Evolutionary conservation across 1,140 invertebrate genomes (phyloP).

Genomic region (Lamellibrachia luymesi): DNA sequence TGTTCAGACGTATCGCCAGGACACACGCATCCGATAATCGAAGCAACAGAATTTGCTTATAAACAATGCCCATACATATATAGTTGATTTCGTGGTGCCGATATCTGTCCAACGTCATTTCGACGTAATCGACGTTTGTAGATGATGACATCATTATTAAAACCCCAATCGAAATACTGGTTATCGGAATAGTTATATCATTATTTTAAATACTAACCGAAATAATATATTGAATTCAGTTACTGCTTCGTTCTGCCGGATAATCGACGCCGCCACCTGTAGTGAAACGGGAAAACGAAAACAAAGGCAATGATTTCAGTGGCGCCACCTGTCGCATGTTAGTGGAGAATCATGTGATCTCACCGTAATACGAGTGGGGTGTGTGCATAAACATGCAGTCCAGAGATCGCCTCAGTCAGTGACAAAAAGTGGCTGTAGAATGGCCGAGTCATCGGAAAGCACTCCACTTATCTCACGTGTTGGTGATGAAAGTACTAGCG

Average conservation of each 20-base stretch:
- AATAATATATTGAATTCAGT: neutral
- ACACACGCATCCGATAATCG: neutral
- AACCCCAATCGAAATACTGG: neutral
- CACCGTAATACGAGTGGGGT: neutral
- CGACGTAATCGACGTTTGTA: neutral
- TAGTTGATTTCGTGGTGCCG: neutral
- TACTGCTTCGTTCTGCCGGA: neutral
- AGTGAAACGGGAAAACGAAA: neutral
- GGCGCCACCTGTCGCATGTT: neutral
- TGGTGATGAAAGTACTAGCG: neutral
- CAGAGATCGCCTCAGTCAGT: neutral
- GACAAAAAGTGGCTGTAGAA: neutral
- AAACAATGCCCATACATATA: neutral
- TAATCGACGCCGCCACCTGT: neutral
- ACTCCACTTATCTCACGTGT: neutral
- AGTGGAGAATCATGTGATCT: neutral
- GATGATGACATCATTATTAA: neutral
- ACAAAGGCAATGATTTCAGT: neutral
- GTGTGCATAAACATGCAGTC: neutral
- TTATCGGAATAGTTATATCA: neutral
- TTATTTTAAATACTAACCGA: neutral
- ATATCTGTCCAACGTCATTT: neutral
- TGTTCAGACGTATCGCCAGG: constrained; percentile 18
- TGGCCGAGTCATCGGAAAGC: neutral
- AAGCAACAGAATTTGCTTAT: neutral